Conservation (phyloP, 2,113 vertebrate genomes). For the Rattus rattus region DNA sequence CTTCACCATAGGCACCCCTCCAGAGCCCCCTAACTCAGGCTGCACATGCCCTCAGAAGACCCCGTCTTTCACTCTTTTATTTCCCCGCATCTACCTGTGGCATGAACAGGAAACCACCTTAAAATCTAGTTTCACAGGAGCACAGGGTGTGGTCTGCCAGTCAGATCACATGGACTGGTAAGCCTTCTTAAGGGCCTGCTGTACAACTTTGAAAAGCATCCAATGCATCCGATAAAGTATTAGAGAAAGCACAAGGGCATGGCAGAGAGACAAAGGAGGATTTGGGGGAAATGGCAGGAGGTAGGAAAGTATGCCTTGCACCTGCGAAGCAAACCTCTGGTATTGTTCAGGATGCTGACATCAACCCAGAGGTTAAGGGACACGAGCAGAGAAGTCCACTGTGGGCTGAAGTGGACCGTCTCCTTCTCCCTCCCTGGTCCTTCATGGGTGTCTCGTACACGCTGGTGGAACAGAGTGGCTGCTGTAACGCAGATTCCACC, state of each 20-base stretch:
- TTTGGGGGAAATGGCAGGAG: not conserved
- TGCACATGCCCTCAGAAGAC: not conserved
- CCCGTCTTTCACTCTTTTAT: not conserved
- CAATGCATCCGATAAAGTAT: not conserved
- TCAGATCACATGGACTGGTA: not conserved
- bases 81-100: not conserved
- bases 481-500: not conserved
- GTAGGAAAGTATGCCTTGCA: not conserved
- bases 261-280: not conserved
- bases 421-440: not conserved
- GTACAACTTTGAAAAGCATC: not conserved
- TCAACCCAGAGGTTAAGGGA: not conserved
- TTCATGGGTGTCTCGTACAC: not conserved
- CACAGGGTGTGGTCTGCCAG: not conserved
- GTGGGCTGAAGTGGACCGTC: not conserved
- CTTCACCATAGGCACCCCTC: not conserved
- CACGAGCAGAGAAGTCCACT: too few relatives aligned
- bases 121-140: rapidly evolving
- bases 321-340: not conserved
- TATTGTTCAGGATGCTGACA: not conserved
- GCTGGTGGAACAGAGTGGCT: not conserved
- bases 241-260: not conserved
- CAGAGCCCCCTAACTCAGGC: not conserved
- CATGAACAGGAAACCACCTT: not conserved
- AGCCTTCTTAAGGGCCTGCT: not conserved